Evolutionary conservation across 2,888 invertebrate genomes (phyloP), one percentile per base, ranked within the genome.

Genomic region (Drosophila mercatorum): DNA sequence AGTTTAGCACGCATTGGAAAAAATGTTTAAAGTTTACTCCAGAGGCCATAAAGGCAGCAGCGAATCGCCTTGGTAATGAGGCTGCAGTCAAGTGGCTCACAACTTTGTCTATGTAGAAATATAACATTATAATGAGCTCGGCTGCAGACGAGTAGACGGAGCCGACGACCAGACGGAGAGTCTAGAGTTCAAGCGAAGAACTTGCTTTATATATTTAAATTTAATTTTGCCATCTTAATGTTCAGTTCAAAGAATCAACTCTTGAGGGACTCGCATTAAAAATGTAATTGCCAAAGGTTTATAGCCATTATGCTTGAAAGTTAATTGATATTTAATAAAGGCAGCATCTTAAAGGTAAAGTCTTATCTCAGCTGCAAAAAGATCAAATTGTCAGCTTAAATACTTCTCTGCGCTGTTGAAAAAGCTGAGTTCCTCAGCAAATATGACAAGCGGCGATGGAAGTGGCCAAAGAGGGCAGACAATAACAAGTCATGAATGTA

Each of bases 361-460:
- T 17, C 17, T 36, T 17, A 8, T 52, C 62, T 22, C 58, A 52
- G 58, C 63, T 78, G 75, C 67, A 51, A 59, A 59, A 63, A 68
- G 62, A 47, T 28, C 22, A 68, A 53, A 46, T 52, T 55, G 63
- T 34, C 66, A 61, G 77, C 66, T 67, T 74, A 74, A 53, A 62
- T 26, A 51, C 28, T 70, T 57, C 43, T 17, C 0, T 28, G 46
- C 10, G 28, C 46, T 4, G 14, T n/a, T 49, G 12, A 5, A 40
- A 49, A 43, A 63, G 44, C 40, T 52, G 52, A 47, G 49, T 10
- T 44, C 14, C 34, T 14, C 43, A 40, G n/a, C 17, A 65, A 65
- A 56, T 44, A 36, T 40, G 14, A 34, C 44, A 63, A 60, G 17
- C 14, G 26, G 28, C 41, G 28, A 31, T 2, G 22, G 41, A 49